Base-by-base conservation (phyloP, 2,888 invertebrate species). In the Sminthurinus aureus region DNA sequence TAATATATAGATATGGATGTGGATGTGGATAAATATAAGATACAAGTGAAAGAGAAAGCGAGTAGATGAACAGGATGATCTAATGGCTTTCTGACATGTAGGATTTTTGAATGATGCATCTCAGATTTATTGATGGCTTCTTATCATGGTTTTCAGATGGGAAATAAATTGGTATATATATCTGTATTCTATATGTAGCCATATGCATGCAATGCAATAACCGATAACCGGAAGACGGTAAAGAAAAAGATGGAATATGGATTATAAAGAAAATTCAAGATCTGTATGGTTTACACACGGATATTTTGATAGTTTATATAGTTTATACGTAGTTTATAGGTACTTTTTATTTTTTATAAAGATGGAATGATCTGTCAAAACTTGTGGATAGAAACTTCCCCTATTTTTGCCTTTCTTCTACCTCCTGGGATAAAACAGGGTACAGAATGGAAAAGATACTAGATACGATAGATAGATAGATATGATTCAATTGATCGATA, bases 311-410 rank as follows among this genome's bases (percentile, higher is more conserved):
- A 38, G 38, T 6, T 38, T 38, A 6, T 38, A 38, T 38, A 38
- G 38, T 38, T 38, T 38, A 38, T 38, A 38, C 3, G 38, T 38
- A 38, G 38, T 1, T 38, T 4, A 6, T 38, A 38, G 38, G 38
- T 38, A 38, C 38, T 38, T 38, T 38, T 38, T 38, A 38, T 38
- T 38, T 38, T 38, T 15, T 69, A 51, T 67, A 69, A 79, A 79
- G 79, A 79, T 79, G 79, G 69, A 79, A 69, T 69, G 79, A 51
- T 69, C 50, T 79, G 79, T 79, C 79, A 79, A 38, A 38, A n/a
- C n/a, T 69, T n/a, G 66, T 20, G 26, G 24, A 24, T 15, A 20
- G 51, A 79, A 66, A 18, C 50, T 69, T 26, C 79, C 79, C 79
- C 69, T 22, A 50, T 69, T 76, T 52, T 76, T 76, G 3, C 38